Evolutionary conservation across 2,113 vertebrate species (phyloP), one percentile per base, ranked within the genome.

Genomic region (Pholis gunnellus): DNA sequence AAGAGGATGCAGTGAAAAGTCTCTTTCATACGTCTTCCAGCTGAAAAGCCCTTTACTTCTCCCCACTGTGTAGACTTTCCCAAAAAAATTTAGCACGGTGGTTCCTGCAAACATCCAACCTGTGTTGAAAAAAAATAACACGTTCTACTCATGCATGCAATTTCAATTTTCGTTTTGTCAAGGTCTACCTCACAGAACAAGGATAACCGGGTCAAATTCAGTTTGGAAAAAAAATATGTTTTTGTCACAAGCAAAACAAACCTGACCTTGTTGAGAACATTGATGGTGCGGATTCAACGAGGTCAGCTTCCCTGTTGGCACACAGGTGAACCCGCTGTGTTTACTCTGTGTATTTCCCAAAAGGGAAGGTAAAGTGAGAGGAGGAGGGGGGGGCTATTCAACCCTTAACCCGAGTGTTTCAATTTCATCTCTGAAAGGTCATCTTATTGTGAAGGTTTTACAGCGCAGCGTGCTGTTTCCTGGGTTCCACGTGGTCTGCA

Each of bases 381-480:
- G 31, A 4, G 31, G 31, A 1, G 31, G 40, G 9, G 48, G 6
- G 48, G 6, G 48, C 5, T 1, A 40, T 81, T 73, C 29, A 69
- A 82, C 54, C 68, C 75, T 82, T 77, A 82, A 85, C 50, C 18
- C 2, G 0, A 67, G 72, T 7, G 46, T 48, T 48, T 15, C 78
- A 48, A 27, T 69, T 54, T 15, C 36, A 27, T 44, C n/a, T 81
- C 71, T 69, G 57, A 86, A 90, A 92, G 88, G 86, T 88, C 84
- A 83, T 72, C 25, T 42, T 66, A 75, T 69, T 91, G 81, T 81
- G 81, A 80, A 46, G 46, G 68, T 66, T 86, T 89, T 75, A 71
- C 50, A 72, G 83, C 78, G 57, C 57, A 36, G 61, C 42, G 54
- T 66, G 78, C 48, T 0, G 18, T 81, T 79, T 87, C 69, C 60